phyloP scores from a whole-genome alignment of 2,888 invertebrate species.

The Ramazzottius varieornatus region DNA sequence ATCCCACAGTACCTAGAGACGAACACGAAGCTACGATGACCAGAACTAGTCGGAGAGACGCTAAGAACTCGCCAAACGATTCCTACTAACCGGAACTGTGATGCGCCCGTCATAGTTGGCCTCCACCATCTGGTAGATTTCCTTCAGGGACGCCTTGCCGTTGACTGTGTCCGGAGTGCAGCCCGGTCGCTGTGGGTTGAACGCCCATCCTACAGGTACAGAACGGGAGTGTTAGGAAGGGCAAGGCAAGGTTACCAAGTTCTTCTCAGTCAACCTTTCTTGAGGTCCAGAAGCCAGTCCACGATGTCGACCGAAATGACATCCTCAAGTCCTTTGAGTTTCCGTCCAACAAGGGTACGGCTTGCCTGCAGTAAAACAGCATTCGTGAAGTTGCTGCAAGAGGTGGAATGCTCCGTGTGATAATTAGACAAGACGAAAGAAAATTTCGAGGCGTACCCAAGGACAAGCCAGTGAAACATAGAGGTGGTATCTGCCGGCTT shows the following conservation, averaged over 20 bases:
- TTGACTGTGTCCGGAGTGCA: constrained; percentile 13
- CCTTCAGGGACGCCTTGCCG: constrained; percentile 12
- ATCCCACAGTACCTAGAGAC: constrained; percentile 19
- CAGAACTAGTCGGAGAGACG: too few species aligned
- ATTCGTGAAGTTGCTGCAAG: neutral
- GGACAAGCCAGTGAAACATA: constrained; percentile 20
- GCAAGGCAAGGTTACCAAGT: neutral
- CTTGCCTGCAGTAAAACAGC: constrained; percentile 12
- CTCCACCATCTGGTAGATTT: constrained; percentile 13
- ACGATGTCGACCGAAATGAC: constrained; percentile 16
- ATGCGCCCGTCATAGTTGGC: constrained; percentile 13
- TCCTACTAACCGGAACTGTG: constrained; percentile 19
- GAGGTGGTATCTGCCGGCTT: constrained; percentile 17
- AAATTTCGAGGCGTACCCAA: constrained; percentile 10
- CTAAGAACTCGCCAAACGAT: too few species aligned
- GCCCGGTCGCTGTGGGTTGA: constrained; percentile 11
- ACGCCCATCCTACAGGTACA: too few species aligned
- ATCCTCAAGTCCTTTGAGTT: constrained; percentile 18
- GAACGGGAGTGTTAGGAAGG: neutral
- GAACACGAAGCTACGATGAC: too few species aligned
- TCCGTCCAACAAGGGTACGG: constrained; percentile 14
- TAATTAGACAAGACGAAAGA: neutral
- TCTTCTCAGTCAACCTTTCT: too few species aligned
- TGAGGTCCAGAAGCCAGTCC: too few species aligned
- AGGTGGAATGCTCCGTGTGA: neutral